Conservation (phyloP, 2,888 invertebrate genomes). For the Cheilosia soror region DNA sequence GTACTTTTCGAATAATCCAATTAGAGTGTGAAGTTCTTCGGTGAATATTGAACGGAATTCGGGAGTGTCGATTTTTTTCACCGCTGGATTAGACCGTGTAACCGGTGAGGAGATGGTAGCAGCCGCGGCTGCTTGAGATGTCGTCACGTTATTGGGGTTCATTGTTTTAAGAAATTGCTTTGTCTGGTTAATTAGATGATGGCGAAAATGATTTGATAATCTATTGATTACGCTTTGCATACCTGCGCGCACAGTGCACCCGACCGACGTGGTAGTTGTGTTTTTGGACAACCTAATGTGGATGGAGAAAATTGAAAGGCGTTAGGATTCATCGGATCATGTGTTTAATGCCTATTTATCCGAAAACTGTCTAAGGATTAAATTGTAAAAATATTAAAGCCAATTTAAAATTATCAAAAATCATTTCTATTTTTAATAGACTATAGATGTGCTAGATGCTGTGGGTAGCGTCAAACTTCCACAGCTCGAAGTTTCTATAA, state of each 20-base stretch:
- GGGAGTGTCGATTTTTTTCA: conserved; percentile 88
- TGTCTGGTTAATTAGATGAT: conserved; percentile 51
- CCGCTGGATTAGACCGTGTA: conserved; percentile 87
- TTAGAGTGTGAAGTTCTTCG: conserved; percentile 89
- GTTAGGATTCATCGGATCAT: conserved; percentile 60
- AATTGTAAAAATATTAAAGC: too few species aligned
- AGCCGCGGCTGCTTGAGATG: conserved; percentile 9
- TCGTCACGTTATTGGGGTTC: conserved; percentile 19
- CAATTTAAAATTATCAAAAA: too few species aligned
- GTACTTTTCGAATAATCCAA: conserved; percentile 91
- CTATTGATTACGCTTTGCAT: conserved; percentile 65
- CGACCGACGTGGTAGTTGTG: conserved; percentile 9
- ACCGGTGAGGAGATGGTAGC: conserved; percentile 13
- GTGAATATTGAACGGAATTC: conserved; percentile 93
- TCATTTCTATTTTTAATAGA: too few species aligned
- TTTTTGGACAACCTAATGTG: conserved; percentile 60
- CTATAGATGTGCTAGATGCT: too few species aligned
- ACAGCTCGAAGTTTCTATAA: too few species aligned
- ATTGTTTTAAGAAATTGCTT: conserved; percentile 52
- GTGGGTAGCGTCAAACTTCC: too few species aligned
- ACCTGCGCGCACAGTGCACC: conserved; percentile 38
- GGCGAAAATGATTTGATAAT: conserved; percentile 52
- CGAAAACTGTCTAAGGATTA: conserved; percentile 38
- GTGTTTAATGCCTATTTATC: conserved; percentile 31
- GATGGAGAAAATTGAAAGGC: conserved; percentile 64